phyloP scores from a whole-genome alignment of 23 tunicate species.

The Halocynthia roretzi region DNA sequence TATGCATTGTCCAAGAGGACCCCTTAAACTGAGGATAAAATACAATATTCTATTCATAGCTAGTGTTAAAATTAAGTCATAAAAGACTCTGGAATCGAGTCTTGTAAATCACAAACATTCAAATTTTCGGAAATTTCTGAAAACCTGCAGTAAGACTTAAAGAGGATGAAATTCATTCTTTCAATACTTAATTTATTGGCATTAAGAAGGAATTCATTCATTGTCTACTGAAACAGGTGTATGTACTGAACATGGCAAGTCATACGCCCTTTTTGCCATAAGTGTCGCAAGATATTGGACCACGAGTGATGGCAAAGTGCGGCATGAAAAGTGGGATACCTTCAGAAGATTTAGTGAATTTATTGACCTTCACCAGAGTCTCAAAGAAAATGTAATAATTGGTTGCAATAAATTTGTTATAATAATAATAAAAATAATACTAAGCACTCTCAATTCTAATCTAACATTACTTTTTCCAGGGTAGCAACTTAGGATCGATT shows the following conservation, averaged over 20 bases:
- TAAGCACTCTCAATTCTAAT: not conserved
- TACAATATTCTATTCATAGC: not conserved
- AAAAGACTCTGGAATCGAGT: not conserved
- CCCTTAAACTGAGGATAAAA: not conserved
- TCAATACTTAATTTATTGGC: not conserved
- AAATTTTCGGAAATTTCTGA: no score
- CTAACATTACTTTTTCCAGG: conserved; percentile 13
- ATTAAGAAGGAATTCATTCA: no score
- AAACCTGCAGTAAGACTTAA: not conserved
- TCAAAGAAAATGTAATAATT: conserved; percentile 69
- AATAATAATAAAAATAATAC: not conserved
- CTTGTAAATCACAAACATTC: no score
- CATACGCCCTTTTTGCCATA: conserved; percentile 88
- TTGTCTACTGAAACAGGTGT: conserved; percentile 27
- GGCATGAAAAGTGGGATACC: conserved; percentile 81
- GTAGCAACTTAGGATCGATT: conserved; percentile 57
- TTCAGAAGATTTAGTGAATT: conserved; percentile 85
- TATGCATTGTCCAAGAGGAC: not conserved
- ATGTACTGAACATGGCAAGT: conserved; percentile 89
- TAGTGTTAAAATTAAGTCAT: not conserved
- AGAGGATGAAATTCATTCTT: not conserved
- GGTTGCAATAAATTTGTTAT: not conserved
- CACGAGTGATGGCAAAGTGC: conserved; percentile 14
- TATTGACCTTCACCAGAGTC: conserved; percentile 66
- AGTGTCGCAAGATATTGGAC: conserved; percentile 53